These are phyloP conservation scores for Tenthredo mesomela DNA, from an alignment of 2,888 invertebrate genomes.

Conservation along the genomic window DNA sequence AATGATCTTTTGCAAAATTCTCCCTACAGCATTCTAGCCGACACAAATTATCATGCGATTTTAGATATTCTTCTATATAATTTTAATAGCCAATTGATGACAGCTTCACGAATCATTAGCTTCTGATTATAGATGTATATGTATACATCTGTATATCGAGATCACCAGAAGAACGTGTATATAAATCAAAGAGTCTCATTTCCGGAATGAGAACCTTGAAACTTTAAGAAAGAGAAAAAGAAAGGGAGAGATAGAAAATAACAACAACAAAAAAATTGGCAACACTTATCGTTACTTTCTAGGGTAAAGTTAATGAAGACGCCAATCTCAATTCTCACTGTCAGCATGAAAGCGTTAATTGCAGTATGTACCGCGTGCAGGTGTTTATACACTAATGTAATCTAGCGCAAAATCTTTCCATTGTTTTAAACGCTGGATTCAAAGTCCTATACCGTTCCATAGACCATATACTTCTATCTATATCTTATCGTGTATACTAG, in stretches of 20 bases:
- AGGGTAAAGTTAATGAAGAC: constrained; percentile 39
- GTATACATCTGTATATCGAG: too few species aligned
- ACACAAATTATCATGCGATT: not conserved
- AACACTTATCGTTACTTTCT: constrained; percentile 31
- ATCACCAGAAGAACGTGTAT: not conserved
- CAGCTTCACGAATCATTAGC: too few species aligned
- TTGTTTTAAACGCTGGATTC: constrained; percentile 17
- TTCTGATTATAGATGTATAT: too few species aligned
- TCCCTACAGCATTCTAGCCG: not conserved
- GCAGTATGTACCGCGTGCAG: constrained; percentile 1
- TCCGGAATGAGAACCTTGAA: constrained; percentile 4
- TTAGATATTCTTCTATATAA: not conserved
- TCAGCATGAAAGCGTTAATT: constrained; percentile 46
- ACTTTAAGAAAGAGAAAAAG: not conserved
- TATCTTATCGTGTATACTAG: not conserved
- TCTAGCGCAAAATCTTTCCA: constrained; percentile 43
- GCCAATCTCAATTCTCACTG: constrained; percentile 33
- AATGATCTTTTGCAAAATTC: not conserved
- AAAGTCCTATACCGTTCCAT: not conserved
- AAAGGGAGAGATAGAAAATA: not conserved
- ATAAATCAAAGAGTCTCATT: constrained; percentile 39
- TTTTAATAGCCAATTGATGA: not conserved
- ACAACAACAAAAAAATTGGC: not conserved
- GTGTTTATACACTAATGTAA: constrained; percentile 25
- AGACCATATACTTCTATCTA: not conserved